These are phyloP conservation scores for Micrasema minimum DNA, from an alignment of 1,140 invertebrate species.

Conservation along the genomic window DNA sequence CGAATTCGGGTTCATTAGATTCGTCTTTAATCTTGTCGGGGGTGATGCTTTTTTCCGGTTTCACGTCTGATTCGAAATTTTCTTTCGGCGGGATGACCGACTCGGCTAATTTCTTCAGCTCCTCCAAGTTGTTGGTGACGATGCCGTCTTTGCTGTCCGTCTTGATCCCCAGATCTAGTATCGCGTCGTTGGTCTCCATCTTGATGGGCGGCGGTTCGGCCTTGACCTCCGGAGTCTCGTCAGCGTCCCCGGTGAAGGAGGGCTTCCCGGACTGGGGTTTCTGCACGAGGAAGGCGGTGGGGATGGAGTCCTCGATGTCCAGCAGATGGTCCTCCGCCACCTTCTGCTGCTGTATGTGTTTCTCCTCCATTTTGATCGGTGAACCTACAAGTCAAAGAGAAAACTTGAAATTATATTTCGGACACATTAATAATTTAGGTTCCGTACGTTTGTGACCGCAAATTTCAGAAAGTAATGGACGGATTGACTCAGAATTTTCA, in stretches of 20 bases:
- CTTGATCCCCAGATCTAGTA: slow-evolving; percentile 43
- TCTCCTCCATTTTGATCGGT: slow-evolving; percentile 67
- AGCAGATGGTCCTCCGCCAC: slow-evolving; percentile 63
- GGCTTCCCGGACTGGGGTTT: slow-evolving; percentile 57
- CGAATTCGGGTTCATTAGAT: slow-evolving; percentile 60
- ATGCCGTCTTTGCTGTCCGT: slow-evolving; percentile 59
- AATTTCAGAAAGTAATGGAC: too few relatives aligned
- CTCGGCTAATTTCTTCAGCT: slow-evolving; percentile 68
- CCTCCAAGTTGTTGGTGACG: slow-evolving; percentile 65
- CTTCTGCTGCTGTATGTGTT: slow-evolving; percentile 64
- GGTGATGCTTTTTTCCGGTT: slow-evolving; percentile 59
- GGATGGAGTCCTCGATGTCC: slow-evolving; percentile 67
- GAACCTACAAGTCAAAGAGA: slow-evolving; percentile 56
- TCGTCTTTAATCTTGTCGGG: slow-evolving; percentile 66
- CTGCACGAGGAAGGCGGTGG: slow-evolving; percentile 65
- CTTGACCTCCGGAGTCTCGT: slow-evolving; percentile 4
- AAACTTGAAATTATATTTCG: too few relatives aligned
- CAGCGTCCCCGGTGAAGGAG: slow-evolving; percentile 14
- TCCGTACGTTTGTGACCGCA: too few relatives aligned
- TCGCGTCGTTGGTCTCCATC: slow-evolving; percentile 6
- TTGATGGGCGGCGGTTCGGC: not conserved
- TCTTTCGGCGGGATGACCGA: slow-evolving; percentile 64
- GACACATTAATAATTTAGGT: too few relatives aligned
- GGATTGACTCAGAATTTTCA: too few relatives aligned
- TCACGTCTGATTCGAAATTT: slow-evolving; percentile 56